A percentile compares a stretch with the other conserved stretches of the same genome.
phyloP scores from a whole-genome alignment of 2,888 invertebrate species.

The Orthonevra nobilis region DNA sequence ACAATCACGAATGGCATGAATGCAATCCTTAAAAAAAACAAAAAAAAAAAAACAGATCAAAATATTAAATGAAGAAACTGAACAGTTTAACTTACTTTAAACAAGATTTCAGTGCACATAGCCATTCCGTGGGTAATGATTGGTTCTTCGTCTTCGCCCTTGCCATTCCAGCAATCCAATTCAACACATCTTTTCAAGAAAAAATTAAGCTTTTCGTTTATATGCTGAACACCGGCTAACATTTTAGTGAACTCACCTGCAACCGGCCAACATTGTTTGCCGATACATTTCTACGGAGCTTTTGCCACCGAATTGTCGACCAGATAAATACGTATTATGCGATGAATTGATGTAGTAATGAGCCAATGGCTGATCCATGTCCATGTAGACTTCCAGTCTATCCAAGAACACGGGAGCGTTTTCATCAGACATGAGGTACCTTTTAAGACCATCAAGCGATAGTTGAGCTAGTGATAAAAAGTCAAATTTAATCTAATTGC shows the following conservation, averaged over 20 bases:
- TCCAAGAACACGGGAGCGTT: conserved; percentile 99
- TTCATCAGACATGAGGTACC: conserved; percentile 99
- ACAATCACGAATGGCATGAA: conserved; percentile 97
- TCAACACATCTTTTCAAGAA: conserved; percentile 91
- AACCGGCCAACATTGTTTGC: conserved; percentile 97
- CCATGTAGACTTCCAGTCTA: conserved; percentile 97
- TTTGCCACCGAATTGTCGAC: conserved; percentile 98
- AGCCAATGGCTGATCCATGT: conserved; percentile 98
- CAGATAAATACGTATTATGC: conserved; percentile 96
- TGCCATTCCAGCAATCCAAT: conserved; percentile 99
- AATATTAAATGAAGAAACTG: conserved; percentile 47
- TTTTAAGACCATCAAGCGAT: conserved; percentile 96
- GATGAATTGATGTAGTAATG: conserved; percentile 99
- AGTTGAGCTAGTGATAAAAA: conserved; percentile 86
- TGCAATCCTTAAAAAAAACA: too few relatives aligned
- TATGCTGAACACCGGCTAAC: too few relatives aligned
- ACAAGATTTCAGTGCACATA: conserved; percentile 99
- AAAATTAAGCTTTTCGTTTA: too few relatives aligned
- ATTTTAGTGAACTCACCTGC: too few relatives aligned
- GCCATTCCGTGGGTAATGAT: conserved; percentile 99
- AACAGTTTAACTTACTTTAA: conserved; percentile 83
- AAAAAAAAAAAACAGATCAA: not conserved
- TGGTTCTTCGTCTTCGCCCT: conserved; percentile 98
- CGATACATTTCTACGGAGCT: conserved; percentile 99
- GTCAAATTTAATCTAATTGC: too few relatives aligned